These are phyloP conservation scores for Trichoplusia ni DNA, from an alignment of 1,140 invertebrate genomes.

Conservation along the genomic window DNA sequence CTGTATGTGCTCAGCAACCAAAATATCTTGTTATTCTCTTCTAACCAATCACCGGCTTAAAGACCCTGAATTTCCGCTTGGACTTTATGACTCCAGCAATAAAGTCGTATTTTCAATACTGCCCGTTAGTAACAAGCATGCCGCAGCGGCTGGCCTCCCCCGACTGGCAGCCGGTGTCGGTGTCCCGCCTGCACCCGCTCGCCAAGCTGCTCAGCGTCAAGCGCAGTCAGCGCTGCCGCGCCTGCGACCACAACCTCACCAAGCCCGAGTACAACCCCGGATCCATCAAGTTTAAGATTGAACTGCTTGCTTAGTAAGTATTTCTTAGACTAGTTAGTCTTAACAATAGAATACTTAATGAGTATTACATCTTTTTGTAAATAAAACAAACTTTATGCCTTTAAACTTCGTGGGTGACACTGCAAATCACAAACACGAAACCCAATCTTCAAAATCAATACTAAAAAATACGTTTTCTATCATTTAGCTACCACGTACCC, in stretches of 20 bases:
- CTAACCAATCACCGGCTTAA: no score
- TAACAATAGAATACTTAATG: no score
- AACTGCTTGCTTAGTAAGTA: slow-evolving; percentile 92
- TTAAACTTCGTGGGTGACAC: no score
- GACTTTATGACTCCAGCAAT: no score
- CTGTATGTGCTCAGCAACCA: no score
- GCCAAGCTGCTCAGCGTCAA: slow-evolving; percentile 94
- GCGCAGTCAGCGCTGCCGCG: slow-evolving; percentile 91
- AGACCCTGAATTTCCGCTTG: no score
- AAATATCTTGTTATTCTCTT: no score
- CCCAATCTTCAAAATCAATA: background rate
- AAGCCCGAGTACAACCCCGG: slow-evolving; percentile 97
- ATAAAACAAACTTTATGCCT: no score
- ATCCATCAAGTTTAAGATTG: slow-evolving; percentile 98
- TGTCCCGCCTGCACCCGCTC: slow-evolving; percentile 90
- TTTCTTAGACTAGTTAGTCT: no score
- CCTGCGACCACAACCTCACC: slow-evolving; percentile 97
- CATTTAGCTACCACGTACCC: slow-evolving; percentile 92
- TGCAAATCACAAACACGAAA: background rate
- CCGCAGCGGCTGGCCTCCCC: slow-evolving; percentile 91
- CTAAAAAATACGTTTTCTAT: background rate
- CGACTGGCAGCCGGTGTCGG: slow-evolving; percentile 89
- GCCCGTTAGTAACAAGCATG: slow-evolving; percentile 92
- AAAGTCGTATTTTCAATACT: no score
- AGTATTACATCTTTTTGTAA: no score